These are phyloP conservation scores for Aphodius sticticus DNA, from an alignment of 2,888 invertebrate species.

Conservation along the genomic window DNA sequence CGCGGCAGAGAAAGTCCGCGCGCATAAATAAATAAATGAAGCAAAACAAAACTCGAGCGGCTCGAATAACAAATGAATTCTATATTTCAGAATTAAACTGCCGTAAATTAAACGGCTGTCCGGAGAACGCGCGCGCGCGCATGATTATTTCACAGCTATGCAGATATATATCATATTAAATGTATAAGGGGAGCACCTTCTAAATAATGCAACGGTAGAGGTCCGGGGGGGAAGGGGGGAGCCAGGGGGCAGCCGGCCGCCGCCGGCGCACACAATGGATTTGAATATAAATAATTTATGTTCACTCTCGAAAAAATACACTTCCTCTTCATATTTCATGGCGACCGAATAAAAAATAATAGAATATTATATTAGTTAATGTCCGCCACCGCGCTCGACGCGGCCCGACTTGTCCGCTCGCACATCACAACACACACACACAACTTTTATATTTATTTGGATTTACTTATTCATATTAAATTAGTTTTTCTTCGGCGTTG, in stretches of 20 bases:
- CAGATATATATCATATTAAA: conserved; percentile 35
- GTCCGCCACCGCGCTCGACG: conserved; percentile 49
- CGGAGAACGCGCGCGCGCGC: conserved; percentile 43
- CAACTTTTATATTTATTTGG: conserved; percentile 59
- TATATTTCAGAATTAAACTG: conserved; percentile 51
- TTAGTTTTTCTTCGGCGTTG: conserved; percentile 60
- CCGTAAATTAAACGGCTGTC: conserved; percentile 52
- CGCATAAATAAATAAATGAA: conserved; percentile 26
- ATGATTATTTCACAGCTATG: conserved; percentile 53
- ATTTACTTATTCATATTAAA: conserved; percentile 62
- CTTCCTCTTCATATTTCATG: conserved; percentile 56
- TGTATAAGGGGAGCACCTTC: conserved; percentile 50
- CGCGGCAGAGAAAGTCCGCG: neutral
- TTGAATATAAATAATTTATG: conserved; percentile 59
- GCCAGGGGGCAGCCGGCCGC: conserved; percentile 39
- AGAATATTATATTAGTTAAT: conserved; percentile 63
- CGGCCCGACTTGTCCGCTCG: neutral
- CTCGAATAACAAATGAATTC: conserved; percentile 30
- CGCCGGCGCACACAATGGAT: conserved; percentile 54
- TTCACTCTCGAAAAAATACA: conserved; percentile 60
- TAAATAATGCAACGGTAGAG: conserved; percentile 51
- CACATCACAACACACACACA: conserved; percentile 38
- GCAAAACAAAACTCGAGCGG: conserved; percentile 14
- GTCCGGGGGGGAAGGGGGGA: conserved; percentile 27
- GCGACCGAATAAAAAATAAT: conserved; percentile 59